Conservation (phyloP, 2,888 invertebrate genomes). For the Tubulanus polymorphus region DNA sequence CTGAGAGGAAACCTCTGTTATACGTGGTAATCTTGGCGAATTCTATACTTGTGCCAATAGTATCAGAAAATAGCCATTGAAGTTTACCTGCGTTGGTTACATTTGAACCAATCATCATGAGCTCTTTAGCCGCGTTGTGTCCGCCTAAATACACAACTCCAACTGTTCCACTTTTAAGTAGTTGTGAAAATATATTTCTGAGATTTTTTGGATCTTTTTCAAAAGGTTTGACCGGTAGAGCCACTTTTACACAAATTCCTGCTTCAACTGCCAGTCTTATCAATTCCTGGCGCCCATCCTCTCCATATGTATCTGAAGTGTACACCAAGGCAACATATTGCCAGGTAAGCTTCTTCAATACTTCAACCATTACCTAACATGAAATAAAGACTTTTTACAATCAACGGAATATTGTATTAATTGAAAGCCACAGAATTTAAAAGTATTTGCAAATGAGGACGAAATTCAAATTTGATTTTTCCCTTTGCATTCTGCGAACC, state of each 20-base stretch:
- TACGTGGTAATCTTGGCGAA: conserved; percentile 25
- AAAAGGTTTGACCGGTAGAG: conserved; percentile 22
- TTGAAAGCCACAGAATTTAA: no score
- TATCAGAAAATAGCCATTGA: conserved; percentile 45
- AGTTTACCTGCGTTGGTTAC: conserved; percentile 28
- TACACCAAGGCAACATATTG: conserved; percentile 51
- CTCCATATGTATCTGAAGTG: conserved; percentile 38
- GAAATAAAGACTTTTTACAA: conserved; percentile 6
- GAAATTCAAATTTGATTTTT: no score
- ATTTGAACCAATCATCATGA: conserved; percentile 24
- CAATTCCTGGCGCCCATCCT: conserved; percentile 17
- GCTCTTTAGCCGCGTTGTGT: conserved; percentile 15
- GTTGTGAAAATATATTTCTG: conserved; percentile 21
- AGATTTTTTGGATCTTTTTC: conserved; percentile 20
- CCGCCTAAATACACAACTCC: conserved; percentile 39
- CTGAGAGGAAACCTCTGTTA: conserved; percentile 34
- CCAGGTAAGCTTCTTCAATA: conserved; percentile 50
- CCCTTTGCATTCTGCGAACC: conserved; percentile 22
- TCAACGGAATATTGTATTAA: no score
- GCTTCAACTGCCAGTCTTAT: conserved; percentile 25
- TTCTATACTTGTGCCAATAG: conserved; percentile 22
- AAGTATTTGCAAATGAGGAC: no score
- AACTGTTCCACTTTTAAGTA: conserved; percentile 24
- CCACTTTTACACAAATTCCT: conserved; percentile 37
- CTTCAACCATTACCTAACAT: conserved; percentile 43